Conservation (phyloP, 53 echinoderm and acorn worm genomes). For the Pentamera pediparva region DNA sequence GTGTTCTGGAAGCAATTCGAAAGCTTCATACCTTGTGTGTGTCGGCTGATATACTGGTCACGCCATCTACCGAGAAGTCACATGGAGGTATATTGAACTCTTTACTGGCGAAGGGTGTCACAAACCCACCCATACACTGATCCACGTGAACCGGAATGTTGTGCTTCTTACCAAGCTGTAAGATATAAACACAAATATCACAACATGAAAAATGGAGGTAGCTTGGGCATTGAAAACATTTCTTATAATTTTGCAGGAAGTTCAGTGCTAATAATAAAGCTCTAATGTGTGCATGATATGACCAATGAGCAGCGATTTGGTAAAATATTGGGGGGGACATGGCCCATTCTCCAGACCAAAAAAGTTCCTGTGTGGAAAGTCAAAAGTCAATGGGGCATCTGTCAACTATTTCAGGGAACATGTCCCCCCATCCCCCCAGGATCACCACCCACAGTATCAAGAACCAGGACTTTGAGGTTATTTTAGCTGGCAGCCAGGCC, state of each 20-base stretch:
- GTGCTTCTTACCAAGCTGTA: constrained; percentile 63
- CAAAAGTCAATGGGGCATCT: no score
- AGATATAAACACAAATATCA: not conserved
- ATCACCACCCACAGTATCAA: no score
- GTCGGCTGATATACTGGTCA: constrained; percentile 92
- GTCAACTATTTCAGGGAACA: no score
- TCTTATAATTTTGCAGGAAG: not conserved
- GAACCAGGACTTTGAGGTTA: no score
- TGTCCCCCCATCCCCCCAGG: no score
- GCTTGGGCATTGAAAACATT: not conserved
- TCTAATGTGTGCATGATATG: no score
- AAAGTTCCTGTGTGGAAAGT: no score
- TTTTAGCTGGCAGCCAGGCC: no score
- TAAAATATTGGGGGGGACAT: no score
- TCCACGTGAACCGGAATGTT: constrained; percentile 81
- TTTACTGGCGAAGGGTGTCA: constrained; percentile 70
- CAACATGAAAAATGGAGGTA: not conserved
- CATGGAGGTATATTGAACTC: constrained; percentile 52
- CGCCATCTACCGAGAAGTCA: constrained; percentile 66
- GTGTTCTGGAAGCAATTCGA: no score
- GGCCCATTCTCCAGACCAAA: no score
- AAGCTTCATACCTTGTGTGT: constrained; percentile 81
- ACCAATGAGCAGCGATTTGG: no score
- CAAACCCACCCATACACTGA: constrained; percentile 84
- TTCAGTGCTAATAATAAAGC: not conserved